Evolutionary conservation across 2,797 vertebrate species (phyloP).

Genomic region (Adelosebastes latens): DNA sequence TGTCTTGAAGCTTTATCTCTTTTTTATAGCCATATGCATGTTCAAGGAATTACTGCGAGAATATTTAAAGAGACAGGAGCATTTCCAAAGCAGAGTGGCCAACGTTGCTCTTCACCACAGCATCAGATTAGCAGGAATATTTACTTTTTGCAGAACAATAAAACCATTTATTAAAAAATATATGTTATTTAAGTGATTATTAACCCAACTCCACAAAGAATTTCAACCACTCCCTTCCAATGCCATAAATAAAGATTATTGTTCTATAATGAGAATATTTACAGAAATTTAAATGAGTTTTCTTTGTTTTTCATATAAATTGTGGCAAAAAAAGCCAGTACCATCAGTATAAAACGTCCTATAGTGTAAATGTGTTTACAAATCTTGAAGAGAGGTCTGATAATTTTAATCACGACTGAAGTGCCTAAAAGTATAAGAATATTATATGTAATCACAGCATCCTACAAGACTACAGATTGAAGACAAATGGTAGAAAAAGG

Average conservation of each 20-base stretch:
- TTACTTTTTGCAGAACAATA: not conserved
- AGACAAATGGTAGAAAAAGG: not conserved
- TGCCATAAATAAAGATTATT: not conserved
- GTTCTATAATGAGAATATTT: not conserved
- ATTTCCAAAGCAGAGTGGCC: conserved; percentile 13
- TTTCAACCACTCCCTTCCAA: not conserved
- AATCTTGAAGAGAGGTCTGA: not conserved
- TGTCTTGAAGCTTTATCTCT: conserved; percentile 73
- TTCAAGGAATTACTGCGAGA: conserved; percentile 75
- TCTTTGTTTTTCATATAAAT: not conserved
- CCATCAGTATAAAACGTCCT: not conserved
- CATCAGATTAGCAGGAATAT: not conserved
- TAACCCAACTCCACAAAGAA: not conserved
- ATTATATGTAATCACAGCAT: not conserved
- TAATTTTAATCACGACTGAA: not conserved
- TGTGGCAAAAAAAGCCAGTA: not conserved
- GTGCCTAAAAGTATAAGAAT: not conserved
- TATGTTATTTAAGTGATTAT: not conserved
- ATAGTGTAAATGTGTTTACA: not conserved
- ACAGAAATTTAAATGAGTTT: not conserved
- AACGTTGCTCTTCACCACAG: not conserved
- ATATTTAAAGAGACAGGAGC: conserved; percentile 81
- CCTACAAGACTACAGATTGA: not conserved
- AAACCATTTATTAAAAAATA: not conserved
- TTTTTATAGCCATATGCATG: conserved; percentile 77